Percentiles rank a stretch among this genome's conserved stretches.
phyloP scores from a whole-genome alignment of 2,888 invertebrate species.

The Conomelus anceps region DNA sequence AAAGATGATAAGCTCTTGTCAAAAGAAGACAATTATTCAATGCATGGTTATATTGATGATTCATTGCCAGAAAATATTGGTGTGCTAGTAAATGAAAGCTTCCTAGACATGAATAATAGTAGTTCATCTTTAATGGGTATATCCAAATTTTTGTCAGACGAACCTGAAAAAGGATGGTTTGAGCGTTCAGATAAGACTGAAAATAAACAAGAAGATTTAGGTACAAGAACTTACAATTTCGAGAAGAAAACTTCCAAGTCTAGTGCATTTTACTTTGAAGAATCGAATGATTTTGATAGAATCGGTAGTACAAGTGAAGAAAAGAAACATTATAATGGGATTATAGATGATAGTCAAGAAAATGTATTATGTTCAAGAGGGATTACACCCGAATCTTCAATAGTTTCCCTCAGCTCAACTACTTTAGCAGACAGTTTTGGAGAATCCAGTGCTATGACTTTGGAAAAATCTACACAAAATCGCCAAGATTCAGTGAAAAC shows the following conservation, averaged over 20 bases:
- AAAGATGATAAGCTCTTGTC: neutral
- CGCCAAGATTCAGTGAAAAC: neutral
- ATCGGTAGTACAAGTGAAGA: neutral
- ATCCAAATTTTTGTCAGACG: neutral
- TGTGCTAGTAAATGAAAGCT: neutral
- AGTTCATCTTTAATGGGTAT: neutral
- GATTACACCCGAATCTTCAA: neutral
- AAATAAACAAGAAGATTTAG: neutral
- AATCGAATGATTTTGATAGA: neutral
- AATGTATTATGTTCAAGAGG: neutral
- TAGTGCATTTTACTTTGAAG: neutral
- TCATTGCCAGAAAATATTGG: neutral
- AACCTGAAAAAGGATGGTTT: neutral
- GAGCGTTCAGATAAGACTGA: neutral
- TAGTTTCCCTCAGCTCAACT: neutral
- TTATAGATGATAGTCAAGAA: neutral
- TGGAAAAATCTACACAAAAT: neutral
- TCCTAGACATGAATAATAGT: neutral
- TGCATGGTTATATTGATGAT: neutral
- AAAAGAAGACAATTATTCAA: constrained; percentile 3
- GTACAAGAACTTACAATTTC: neutral
- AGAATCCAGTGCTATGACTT: neutral
- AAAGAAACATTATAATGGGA: neutral
- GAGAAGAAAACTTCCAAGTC: neutral
- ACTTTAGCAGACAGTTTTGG: neutral